A percentile compares a stretch with the other conserved stretches of the same genome.
These are phyloP conservation scores for Mnemiopsis leidyi DNA, from an alignment of 37 sponge, comb jelly and placozoan genomes.

Conservation along the genomic window DNA sequence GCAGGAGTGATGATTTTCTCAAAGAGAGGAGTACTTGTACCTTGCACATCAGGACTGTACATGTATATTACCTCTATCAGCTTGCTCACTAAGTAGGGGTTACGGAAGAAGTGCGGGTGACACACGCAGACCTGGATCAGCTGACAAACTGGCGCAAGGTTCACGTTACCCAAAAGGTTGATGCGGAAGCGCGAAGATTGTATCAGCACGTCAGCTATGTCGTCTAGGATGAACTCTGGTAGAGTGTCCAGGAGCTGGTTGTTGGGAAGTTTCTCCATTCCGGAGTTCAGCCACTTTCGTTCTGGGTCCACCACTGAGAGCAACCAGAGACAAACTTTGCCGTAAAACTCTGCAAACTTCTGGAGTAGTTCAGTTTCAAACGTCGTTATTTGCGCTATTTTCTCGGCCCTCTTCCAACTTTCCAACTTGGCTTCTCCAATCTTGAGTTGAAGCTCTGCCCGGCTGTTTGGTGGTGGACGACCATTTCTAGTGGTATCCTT, in stretches of 20 bases:
- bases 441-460: conserved; percentile 17
- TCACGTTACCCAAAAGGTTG: neutral
- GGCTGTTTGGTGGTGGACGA: neutral
- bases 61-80: conserved; percentile 76
- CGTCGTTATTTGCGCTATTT: conserved; percentile 51
- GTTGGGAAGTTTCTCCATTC: neutral
- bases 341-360: conserved; percentile 47
- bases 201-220: conserved; percentile 80
- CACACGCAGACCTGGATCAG: conserved; percentile 63
- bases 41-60: conserved; percentile 2
- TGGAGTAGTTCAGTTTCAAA: conserved; percentile 30
- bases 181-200: conserved; percentile 70
- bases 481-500: neutral
- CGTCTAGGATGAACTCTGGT: conserved; percentile 88
- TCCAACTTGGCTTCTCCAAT: conserved; percentile 48
- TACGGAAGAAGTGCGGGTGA: conserved; percentile 70
- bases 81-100: conserved; percentile 88
- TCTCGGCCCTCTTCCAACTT: conserved; percentile 27
- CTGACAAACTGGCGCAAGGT: neutral
- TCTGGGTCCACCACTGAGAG: conserved; percentile 44
- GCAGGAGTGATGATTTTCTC: conserved; percentile 46
- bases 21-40: neutral
- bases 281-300: neutral
- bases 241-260: conserved; percentile 71
- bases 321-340: conserved; percentile 12